These are phyloP conservation scores for Drosophila lowei DNA, from an alignment of 1,140 invertebrate species.

Conservation along the genomic window DNA sequence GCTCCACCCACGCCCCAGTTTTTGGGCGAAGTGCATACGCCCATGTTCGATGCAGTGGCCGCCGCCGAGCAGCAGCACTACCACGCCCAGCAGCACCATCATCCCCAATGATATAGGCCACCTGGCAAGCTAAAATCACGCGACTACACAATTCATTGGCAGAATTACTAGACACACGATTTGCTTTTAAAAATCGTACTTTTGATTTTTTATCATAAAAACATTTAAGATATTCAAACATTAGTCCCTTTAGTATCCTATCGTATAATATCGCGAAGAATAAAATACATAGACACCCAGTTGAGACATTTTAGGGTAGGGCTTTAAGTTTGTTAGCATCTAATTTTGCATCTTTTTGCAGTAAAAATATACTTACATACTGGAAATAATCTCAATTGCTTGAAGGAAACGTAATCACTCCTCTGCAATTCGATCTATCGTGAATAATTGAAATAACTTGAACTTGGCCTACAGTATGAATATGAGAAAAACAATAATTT, in stretches of 20 bases:
- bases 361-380: background rate
- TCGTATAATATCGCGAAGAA: background rate
- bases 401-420: conserved; percentile 2
- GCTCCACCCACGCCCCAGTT: conserved; percentile 77
- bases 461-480: conserved; percentile 9
- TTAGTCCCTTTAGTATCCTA: too few species aligned
- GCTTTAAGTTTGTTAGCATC: conserved; percentile 10
- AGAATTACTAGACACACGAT: conserved; percentile 55
- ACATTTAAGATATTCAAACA: background rate
- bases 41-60: conserved; percentile 80
- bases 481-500: conserved; percentile 30
- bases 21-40: conserved; percentile 77
- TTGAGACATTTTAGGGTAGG: background rate
- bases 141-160: conserved; percentile 67
- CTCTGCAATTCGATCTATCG: conserved; percentile 7
- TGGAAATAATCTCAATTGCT: conserved; percentile 31
- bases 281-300: conserved; percentile 3
- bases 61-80: conserved; percentile 80
- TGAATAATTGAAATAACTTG: conserved; percentile 10
- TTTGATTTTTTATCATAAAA: background rate
- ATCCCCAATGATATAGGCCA: conserved; percentile 74
- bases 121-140: conserved; percentile 62
- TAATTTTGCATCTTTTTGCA: too few species aligned
- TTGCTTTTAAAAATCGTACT: background rate
- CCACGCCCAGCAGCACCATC: conserved; percentile 70